A percentile compares a stretch with the other conserved stretches of the same genome.
phyloP scores from a whole-genome alignment of 1,140 invertebrate genomes.

The Lepidurus apus region DNA sequence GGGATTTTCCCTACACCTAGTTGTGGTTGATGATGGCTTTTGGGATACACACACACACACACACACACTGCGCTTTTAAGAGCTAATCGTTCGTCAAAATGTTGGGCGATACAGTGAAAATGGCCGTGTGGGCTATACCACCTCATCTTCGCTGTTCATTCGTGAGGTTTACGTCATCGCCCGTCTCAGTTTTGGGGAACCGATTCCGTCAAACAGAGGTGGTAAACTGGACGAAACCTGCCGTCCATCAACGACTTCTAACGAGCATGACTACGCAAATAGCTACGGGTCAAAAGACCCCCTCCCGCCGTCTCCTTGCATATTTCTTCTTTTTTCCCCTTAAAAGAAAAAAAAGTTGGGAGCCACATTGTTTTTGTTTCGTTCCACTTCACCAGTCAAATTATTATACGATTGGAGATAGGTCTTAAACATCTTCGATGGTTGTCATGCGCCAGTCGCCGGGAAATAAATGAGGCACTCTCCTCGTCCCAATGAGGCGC shows the following conservation, averaged over 20 bases:
- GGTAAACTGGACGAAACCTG: too few species aligned
- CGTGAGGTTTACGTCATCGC: too few species aligned
- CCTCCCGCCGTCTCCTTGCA: too few species aligned
- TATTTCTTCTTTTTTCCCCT: too few species aligned
- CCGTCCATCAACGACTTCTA: too few species aligned
- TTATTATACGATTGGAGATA: background rate
- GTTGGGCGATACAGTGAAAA: background rate
- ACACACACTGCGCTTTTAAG: background rate
- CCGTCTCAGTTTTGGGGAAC: too few species aligned
- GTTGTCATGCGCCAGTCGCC: background rate
- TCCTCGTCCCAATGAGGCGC: constrained; percentile 13
- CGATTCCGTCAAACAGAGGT: too few species aligned
- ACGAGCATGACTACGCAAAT: too few species aligned
- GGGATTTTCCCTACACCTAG: background rate
- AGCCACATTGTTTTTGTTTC: background rate
- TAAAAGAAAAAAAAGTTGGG: background rate
- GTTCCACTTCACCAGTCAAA: too few species aligned
- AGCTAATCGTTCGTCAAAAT: background rate
- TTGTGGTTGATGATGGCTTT: background rate
- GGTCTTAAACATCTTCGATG: constrained; percentile 2
- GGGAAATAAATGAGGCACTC: constrained; percentile 12
- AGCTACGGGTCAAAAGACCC: too few species aligned
- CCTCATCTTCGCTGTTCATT: too few species aligned
- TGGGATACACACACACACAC: background rate
- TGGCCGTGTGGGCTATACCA: background rate